Base-by-base conservation (phyloP, 2,888 invertebrate species). In the Trachelus stipa region DNA sequence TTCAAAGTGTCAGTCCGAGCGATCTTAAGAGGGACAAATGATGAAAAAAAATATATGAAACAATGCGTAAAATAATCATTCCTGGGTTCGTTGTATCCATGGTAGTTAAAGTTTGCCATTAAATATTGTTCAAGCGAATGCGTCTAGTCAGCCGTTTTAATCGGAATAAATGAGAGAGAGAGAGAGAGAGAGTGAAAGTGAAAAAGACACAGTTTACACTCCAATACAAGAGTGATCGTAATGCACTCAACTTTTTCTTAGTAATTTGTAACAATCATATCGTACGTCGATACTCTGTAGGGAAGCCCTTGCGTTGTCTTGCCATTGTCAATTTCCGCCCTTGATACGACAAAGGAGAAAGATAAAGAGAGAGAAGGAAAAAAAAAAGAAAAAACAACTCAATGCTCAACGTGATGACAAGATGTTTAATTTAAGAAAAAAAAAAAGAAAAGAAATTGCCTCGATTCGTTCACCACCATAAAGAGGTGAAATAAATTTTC, bases 11-110 rank as follows among this genome's bases (percentile, higher is more conserved):
- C 23, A 56, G 56, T 56, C 9, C 56, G 9, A 56, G 56, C 23
- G 56, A 56, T 23, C 56, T 56, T 23, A 56, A 56, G 23, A 23
- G 56, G 3, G 56, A 56, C 56, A 56, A 23, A 56, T 56, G 56
- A 56, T 56, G 56, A 56, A 9, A 40, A 40, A 40, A 56, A 9
- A 56, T 0, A 56, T 0, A 56, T 56, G 56, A 56, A 56, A 56
- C 56, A 76, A 76, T 76, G 76, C 76, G 76, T 76, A 73, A 76
- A 76, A 76, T 76, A 76, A 76, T 76, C 76, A 76, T 68, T 77
- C 34, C 74, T 77, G 74, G 77, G 77, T 77, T 77, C 77, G 77
- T 77, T 77, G 77, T 77, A 77, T 77, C 77, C 68, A 74, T 35
- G 37, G 77, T 73, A 77, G 35, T 77, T 77, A 73, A 73, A 76